Base-by-base conservation (phyloP, 2,888 invertebrate species). In the Miltochrista miniata region DNA sequence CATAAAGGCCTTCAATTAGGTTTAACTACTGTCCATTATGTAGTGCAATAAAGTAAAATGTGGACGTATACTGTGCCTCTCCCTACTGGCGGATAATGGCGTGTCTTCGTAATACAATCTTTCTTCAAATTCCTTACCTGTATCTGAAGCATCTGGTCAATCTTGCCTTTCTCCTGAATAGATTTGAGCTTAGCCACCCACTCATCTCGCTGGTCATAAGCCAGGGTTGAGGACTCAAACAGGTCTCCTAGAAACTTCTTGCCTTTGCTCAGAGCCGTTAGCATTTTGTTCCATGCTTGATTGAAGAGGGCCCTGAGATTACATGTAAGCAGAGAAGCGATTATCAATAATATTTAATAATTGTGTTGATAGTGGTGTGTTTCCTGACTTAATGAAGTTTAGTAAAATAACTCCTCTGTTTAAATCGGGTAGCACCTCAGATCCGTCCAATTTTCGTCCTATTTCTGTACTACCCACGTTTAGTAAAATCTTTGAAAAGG, bases 131-230 rank as follows among this genome's bases (percentile, higher is more conserved):
- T 5, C 15, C 48, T 54, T 69, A 93, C 95, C 78, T 94, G 94
- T 7, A 94, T 93, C 77, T 96, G 95, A 8, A 93, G 79, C 68
- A 93, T 88, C 58, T 94, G 91, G 56, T 96, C 95, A 62, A 93
- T 93, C 59, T 93, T 93, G 1, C 94, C 94, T 63, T 94, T 93
- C 64, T 95, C 95, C 62, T 94, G 94, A 46, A 96, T 83, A 0
- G 94, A 94, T 40, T 93, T 88, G 57, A 96, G 92, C 81, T 96
- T 96, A 44, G 93, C 84, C 66, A 93, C 92, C 90, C 94, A 94
- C 68, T 94, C 94, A 71, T 94, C 96, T 51, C 96, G 83, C 79
- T 96, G 95, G 75, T 96, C 96, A 67, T 96, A 97, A 0, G 96
- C 95, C 44, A 95, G 88, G 10, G 95, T 96, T 0, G 96, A 95